A percentile compares a stretch with the other conserved stretches of the same genome.
These are phyloP conservation scores for Stenichneumon culpator DNA, from an alignment of 2,888 invertebrate species.

Conservation along the genomic window DNA sequence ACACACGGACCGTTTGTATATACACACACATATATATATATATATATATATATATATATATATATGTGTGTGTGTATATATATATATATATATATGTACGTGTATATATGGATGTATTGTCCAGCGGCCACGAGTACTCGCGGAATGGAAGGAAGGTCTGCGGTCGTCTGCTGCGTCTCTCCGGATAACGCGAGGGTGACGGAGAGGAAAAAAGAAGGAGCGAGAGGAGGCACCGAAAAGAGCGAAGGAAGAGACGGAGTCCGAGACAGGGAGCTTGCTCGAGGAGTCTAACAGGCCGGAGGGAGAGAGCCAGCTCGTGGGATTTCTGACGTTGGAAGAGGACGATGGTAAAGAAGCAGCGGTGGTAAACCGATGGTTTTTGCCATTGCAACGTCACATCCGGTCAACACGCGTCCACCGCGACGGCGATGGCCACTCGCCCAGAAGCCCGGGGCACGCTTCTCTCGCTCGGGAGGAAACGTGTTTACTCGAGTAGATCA, in stretches of 20 bases:
- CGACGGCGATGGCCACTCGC: conserved; percentile 60
- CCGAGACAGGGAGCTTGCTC: conserved; percentile 24
- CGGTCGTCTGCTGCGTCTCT: conserved; percentile 61
- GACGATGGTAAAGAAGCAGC: conserved; percentile 35
- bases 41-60: not conserved
- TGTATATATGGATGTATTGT: conserved; percentile 44
- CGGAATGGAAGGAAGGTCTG: conserved; percentile 62
- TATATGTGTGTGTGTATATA: not conserved
- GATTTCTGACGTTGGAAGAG: conserved; percentile 34
- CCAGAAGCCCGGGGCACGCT: conserved; percentile 60
- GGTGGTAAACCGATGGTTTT: conserved; percentile 77
- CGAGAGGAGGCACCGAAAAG: conserved; percentile 53
- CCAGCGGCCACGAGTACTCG: conserved; percentile 49
- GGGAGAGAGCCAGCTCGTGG: conserved; percentile 63
- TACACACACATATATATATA: not conserved
- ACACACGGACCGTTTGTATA: not conserved
- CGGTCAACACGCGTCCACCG: conserved; percentile 80
- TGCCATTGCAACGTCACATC: conserved; percentile 81
- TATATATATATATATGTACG: conserved; percentile 19
- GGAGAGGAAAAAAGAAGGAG: conserved; percentile 61
- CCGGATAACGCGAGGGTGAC: conserved; percentile 66
- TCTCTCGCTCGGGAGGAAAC: conserved; percentile 75
- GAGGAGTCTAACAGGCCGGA: conserved; percentile 62
- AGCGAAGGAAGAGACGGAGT: conserved; percentile 53
- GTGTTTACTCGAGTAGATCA: conserved; percentile 83